These are phyloP conservation scores for Chrysocyon brachyurus DNA, from an alignment of 2,797 vertebrate genomes.

Conservation along the genomic window DNA sequence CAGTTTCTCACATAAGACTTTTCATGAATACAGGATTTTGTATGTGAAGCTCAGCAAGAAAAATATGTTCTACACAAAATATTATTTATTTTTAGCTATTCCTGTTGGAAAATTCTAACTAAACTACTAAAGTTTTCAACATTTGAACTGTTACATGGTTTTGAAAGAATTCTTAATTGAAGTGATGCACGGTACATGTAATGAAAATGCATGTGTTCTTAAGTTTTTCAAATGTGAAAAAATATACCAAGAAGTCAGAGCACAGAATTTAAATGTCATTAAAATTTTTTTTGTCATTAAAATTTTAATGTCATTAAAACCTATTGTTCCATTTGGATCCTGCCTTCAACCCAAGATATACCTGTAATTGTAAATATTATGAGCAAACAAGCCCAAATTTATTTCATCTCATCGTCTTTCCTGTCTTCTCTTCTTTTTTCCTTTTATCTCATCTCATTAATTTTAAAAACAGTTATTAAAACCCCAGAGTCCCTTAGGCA, in stretches of 20 bases:
- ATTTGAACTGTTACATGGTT: background rate
- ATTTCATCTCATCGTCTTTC: background rate
- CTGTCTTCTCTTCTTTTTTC: background rate
- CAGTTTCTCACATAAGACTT: background rate
- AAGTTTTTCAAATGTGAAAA: slow-evolving; percentile 44
- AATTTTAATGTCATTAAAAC: slow-evolving; percentile 10
- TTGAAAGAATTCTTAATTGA: slow-evolving; percentile 39
- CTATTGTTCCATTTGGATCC: background rate
- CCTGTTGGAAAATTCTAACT: slow-evolving; percentile 41
- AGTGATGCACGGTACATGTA: background rate
- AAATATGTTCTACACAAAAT: background rate
- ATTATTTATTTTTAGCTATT: background rate
- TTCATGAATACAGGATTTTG: background rate
- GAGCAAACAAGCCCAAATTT: background rate
- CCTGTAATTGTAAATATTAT: background rate
- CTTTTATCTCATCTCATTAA: background rate
- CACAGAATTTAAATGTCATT: background rate
- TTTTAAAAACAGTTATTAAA: background rate
- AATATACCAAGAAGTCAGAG: background rate
- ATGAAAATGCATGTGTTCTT: background rate
- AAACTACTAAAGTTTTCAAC: slow-evolving; percentile 12
- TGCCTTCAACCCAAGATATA: slow-evolving; percentile 3
- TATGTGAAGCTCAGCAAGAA: slow-evolving; percentile 2
- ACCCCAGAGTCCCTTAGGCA: background rate
- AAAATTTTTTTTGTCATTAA: slow-evolving; percentile 10